These are phyloP conservation scores for Pseudolycoriella hygida DNA, from an alignment of 2,888 invertebrate species.

Conservation along the genomic window DNA sequence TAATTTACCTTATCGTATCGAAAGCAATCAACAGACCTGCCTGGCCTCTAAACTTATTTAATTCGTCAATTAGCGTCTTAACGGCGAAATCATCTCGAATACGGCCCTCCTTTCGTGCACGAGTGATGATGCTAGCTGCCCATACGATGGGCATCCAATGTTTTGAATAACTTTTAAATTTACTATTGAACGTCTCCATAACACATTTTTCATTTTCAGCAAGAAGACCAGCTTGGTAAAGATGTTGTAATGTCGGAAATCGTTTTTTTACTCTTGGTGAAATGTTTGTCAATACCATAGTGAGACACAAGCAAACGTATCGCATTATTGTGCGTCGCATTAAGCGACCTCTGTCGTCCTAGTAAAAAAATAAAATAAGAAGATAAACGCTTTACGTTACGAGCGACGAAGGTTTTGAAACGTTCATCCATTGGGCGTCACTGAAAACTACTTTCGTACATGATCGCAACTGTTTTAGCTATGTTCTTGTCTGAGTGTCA, in stretches of 20 bases:
- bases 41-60: constrained; percentile 68
- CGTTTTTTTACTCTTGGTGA: constrained; percentile 77
- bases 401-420: too few relatives aligned
- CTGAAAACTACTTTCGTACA: too few relatives aligned
- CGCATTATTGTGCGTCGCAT: constrained; percentile 71
- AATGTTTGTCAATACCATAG: constrained; percentile 72
- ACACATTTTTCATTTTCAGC: constrained; percentile 66
- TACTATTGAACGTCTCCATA: constrained; percentile 56
- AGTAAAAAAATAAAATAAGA: not conserved
- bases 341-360: constrained; percentile 65
- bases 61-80: constrained; percentile 74
- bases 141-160: constrained; percentile 86
- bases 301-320: constrained; percentile 71
- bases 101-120: constrained; percentile 77
- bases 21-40: constrained; percentile 59
- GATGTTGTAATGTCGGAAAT: constrained; percentile 66
- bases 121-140: constrained; percentile 77
- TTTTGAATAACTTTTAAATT: constrained; percentile 71
- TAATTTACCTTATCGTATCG: constrained; percentile 44
- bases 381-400: too few relatives aligned
- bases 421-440: too few relatives aligned
- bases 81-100: constrained; percentile 85
- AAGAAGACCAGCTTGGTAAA: constrained; percentile 60
- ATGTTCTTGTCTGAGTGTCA: too few relatives aligned
- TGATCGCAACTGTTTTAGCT: too few relatives aligned